These are phyloP conservation scores for Amazona vittata DNA, from an alignment of 2,113 vertebrate species.

Conservation along the genomic window DNA sequence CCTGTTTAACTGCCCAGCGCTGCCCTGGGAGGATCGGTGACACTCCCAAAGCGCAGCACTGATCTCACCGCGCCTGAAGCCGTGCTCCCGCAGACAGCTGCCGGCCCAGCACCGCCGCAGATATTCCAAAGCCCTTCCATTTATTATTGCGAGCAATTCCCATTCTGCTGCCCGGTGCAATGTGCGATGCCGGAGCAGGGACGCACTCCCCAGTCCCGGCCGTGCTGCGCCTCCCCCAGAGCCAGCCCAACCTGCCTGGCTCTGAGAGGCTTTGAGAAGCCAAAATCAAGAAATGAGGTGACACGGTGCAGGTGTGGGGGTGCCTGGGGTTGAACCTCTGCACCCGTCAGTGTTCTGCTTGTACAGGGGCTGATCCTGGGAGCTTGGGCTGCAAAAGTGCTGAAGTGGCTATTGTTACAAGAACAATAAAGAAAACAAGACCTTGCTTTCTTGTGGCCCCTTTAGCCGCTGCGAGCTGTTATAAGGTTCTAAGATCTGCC, in stretches of 20 bases:
- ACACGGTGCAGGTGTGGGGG: neutral
- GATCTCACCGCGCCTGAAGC: neutral
- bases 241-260: neutral
- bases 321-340: neutral
- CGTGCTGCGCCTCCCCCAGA: neutral
- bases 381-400: neutral
- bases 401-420: neutral
- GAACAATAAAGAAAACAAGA: neutral
- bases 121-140: too few relatives aligned
- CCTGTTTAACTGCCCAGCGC: neutral
- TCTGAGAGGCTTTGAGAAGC: neutral
- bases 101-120: neutral
- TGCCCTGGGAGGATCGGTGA: neutral
- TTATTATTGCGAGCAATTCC: neutral
- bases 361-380: neutral
- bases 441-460: rapidly evolving
- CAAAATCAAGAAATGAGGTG: neutral
- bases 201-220: neutral
- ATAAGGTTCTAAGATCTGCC: neutral
- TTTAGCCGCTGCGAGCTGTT: neutral
- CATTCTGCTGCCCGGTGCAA: neutral
- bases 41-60: neutral
- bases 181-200: neutral
- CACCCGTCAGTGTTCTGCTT: neutral
- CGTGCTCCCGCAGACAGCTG: rapidly evolving